phyloP scores from a whole-genome alignment of 2,797 vertebrate species.

The Chelon auratus region DNA sequence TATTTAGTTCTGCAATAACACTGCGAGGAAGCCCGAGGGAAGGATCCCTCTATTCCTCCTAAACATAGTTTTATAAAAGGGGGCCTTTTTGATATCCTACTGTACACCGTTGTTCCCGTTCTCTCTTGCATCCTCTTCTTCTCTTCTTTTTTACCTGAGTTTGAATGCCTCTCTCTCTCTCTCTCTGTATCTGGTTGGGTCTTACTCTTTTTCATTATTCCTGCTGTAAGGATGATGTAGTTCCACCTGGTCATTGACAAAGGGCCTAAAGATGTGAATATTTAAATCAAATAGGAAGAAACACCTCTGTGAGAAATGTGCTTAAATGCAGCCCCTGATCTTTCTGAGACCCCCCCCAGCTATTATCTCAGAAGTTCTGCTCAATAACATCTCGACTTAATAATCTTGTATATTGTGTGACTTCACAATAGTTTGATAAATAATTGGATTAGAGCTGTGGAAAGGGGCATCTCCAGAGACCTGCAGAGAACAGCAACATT shows the following conservation, averaged over 20 bases:
- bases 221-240: neutral
- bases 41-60: constrained; percentile 38
- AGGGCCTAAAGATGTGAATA: too few relatives aligned
- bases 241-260: neutral
- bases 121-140: neutral
- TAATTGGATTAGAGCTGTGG: constrained; percentile 5
- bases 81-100: constrained; percentile 3
- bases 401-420: constrained; percentile 2
- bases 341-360: neutral
- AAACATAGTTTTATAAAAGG: constrained; percentile 37
- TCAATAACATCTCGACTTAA: constrained; percentile 2
- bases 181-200: neutral
- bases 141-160: neutral
- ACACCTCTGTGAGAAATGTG: neutral
- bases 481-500: neutral
- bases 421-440: neutral
- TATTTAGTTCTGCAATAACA: constrained; percentile 66
- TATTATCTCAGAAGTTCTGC: constrained; percentile 18
- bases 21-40: constrained; percentile 40
- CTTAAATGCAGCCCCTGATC: neutral
- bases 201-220: neutral
- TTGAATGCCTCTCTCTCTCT: neutral
- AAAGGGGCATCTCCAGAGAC: neutral
- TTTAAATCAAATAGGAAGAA: too few relatives aligned
- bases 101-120: constrained; percentile 5